phyloP scores from a whole-genome alignment of 2,113 vertebrate genomes.

The Cervus canadensis region DNA sequence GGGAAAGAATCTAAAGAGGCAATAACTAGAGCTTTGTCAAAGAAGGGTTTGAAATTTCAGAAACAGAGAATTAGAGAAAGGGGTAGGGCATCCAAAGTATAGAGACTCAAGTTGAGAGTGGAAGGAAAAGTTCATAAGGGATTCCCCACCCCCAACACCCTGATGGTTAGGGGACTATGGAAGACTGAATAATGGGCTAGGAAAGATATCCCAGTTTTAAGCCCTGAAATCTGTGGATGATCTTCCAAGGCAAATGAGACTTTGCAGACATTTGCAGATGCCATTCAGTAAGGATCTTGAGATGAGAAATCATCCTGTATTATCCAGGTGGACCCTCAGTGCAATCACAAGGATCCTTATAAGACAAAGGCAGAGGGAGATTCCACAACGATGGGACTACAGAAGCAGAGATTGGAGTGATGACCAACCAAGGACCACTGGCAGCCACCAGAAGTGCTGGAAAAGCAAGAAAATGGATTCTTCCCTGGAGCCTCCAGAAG shows the following conservation, averaged over 20 bases:
- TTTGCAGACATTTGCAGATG: background rate
- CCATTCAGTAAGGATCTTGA: background rate
- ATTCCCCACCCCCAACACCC: background rate
- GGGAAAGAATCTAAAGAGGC: background rate
- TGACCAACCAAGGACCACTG: background rate
- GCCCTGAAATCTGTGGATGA: background rate
- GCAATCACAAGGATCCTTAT: background rate
- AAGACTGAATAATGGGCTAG: background rate
- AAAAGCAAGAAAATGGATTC: background rate
- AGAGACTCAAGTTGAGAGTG: background rate
- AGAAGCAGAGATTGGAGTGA: background rate
- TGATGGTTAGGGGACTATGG: background rate
- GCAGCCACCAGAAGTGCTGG: background rate
- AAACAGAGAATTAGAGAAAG: background rate
- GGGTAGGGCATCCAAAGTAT: background rate
- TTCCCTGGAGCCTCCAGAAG: background rate
- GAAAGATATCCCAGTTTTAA: background rate
- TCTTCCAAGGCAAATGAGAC: background rate
- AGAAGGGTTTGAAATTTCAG: background rate
- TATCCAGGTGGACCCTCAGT: background rate
- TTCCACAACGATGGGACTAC: no score
- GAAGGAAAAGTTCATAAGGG: background rate
- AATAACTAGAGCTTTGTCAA: background rate
- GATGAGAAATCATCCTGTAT: background rate
- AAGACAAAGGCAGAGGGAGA: background rate